Conservation (phyloP, 2,888 invertebrate genomes). For the Lasioglossum calceatum region DNA sequence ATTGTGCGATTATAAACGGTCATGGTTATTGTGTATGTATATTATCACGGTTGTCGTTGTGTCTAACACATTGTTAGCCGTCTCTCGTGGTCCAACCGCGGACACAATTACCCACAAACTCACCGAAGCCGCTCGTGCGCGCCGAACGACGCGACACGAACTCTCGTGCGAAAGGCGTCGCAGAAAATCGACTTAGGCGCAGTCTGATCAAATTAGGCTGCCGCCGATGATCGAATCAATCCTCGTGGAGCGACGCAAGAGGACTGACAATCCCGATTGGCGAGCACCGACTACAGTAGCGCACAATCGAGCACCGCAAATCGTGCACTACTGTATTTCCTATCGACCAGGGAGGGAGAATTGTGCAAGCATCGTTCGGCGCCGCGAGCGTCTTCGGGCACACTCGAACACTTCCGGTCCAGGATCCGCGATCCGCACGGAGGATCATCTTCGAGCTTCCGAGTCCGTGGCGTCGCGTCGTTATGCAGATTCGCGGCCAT, state of each 20-base stretch:
- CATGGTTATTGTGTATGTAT: slow-evolving; percentile 63
- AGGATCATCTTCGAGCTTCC: slow-evolving; percentile 34
- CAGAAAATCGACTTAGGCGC: not conserved
- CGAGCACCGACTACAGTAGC: not conserved
- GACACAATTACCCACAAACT: not conserved
- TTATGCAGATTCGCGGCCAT: slow-evolving; percentile 15
- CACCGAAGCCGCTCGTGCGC: slow-evolving; percentile 8
- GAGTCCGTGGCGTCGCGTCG: slow-evolving; percentile 20
- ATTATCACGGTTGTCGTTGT: slow-evolving; percentile 57
- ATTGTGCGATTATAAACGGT: slow-evolving; percentile 59
- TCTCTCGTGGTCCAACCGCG: slow-evolving; percentile 40
- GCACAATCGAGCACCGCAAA: not conserved
- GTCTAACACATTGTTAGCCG: slow-evolving; percentile 57
- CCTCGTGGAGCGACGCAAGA: not conserved
- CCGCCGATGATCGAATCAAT: not conserved
- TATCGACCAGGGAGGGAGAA: not conserved
- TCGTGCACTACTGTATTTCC: not conserved
- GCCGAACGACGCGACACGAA: not conserved
- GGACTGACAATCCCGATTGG: not conserved
- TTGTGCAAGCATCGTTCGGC: not conserved
- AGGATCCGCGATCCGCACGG: slow-evolving; percentile 19
- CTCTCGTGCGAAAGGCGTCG: not conserved
- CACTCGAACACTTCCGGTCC: not conserved
- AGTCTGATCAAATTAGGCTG: not conserved
- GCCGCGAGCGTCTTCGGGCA: not conserved